Base-by-base conservation (phyloP, 2,888 invertebrate genomes). In the Tethea ocularis region DNA sequence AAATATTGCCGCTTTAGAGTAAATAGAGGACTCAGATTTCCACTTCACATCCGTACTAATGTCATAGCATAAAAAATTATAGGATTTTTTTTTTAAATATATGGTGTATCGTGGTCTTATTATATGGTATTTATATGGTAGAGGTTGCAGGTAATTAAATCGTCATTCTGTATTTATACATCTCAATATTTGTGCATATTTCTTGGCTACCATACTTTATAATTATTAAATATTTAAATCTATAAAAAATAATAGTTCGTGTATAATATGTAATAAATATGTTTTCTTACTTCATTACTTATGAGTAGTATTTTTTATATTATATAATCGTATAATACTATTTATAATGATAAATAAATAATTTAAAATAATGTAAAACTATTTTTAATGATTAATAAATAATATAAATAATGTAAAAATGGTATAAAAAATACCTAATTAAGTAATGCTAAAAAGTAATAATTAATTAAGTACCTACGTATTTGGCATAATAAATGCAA, bases 401-500 rank as follows among this genome's bases (percentile, higher is more conserved):
- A n/a, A 46, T 10, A 8, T n/a, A 46, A 20, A n/a, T n/a, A 1
- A 38, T 15, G 2, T 38, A 33, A n/a, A 46, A 20, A 41, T 17
- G 17, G 46, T 46, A 41, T 10, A n/a, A 36, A 38, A 38, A 38
- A n/a, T 2, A n/a, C n/a, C 5, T 15, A 20, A 10, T n/a, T n/a
- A n/a, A n/a, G n/a, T 15, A 46, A 46, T 15, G 1, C 2, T 1
- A 4, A n/a, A 38, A 38, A 41, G 10, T 2, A 15, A 17, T 46
- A 20, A 46, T 58, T 57, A 57, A 60, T 53, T 59, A 64, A 60
- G 56, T 61, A 68, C 33, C 33, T 33, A 33, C 52, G n/a, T n/a
- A 68, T 72, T 72, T 72, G 72, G 71, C 59, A 58, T 64, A 59
- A 62, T 63, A 71, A 70, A 72, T 72, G 67, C 71, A 61, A 51